A percentile compares a stretch with the other conserved stretches of the same genome.
These are phyloP conservation scores for Biston stratarius DNA, from an alignment of 2,888 invertebrate species.

Conservation along the genomic window DNA sequence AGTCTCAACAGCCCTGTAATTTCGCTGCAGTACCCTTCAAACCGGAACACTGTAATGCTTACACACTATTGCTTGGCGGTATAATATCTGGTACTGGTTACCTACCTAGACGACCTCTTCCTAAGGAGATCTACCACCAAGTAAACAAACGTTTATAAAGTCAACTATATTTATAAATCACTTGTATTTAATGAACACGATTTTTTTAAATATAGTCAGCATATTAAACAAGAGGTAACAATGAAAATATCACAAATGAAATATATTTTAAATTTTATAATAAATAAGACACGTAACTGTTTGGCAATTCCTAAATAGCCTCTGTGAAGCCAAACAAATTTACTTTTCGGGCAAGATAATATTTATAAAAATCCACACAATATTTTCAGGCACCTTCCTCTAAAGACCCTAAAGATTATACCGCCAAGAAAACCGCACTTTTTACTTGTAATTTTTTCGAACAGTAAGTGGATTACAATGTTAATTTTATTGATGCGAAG, in stretches of 20 bases:
- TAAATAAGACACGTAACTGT: conserved; percentile 2
- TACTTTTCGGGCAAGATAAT: conserved; percentile 6
- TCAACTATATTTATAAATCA: too few relatives aligned
- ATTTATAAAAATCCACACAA: conserved; percentile 22
- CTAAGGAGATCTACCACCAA: too few relatives aligned
- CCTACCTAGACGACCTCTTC: too few relatives aligned
- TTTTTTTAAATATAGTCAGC: too few relatives aligned
- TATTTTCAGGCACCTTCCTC: conserved; percentile 33
- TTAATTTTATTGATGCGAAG: conserved; percentile 84
- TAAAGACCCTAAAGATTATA: conserved; percentile 49
- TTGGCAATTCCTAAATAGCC: background rate
- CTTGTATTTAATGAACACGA: too few relatives aligned
- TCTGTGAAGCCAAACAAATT: conserved; percentile 4
- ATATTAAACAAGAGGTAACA: background rate
- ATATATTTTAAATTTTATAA: background rate
- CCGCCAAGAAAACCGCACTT: conserved; percentile 58
- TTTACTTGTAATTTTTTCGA: conserved; percentile 75
- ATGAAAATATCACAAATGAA: background rate
- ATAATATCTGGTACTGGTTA: too few relatives aligned
- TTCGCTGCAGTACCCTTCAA: too few relatives aligned
- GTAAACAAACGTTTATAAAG: too few relatives aligned
- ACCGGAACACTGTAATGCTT: too few relatives aligned
- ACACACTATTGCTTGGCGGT: too few relatives aligned
- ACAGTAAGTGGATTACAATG: conserved; percentile 84
- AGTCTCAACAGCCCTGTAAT: too few relatives aligned